These are phyloP conservation scores for Formica exsecta DNA, from an alignment of 1,140 invertebrate genomes.

Conservation along the genomic window DNA sequence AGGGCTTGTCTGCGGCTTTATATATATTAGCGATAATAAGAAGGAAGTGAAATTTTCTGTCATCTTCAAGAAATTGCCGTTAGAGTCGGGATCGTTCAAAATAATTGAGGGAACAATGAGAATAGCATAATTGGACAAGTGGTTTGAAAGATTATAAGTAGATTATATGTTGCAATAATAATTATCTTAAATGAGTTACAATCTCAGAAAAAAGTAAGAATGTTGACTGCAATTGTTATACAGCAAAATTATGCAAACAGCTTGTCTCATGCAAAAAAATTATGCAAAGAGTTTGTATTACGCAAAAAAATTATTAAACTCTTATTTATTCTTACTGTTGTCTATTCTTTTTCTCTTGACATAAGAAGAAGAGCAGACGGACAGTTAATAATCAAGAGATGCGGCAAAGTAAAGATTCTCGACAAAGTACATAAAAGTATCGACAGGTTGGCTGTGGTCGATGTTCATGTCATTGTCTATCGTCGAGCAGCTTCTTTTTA, in stretches of 20 bases:
- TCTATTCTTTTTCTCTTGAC: too few species aligned
- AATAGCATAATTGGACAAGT: slow-evolving; percentile 19
- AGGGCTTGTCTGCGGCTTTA: slow-evolving; percentile 64
- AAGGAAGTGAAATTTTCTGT: slow-evolving; percentile 47
- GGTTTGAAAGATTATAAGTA: background rate
- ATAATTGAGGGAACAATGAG: slow-evolving; percentile 28
- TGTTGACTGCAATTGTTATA: background rate
- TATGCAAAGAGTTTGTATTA: background rate
- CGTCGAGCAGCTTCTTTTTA: too few species aligned
- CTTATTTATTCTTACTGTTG: background rate
- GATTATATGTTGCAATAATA: background rate
- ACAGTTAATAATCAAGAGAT: too few species aligned
- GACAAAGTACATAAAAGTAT: too few species aligned
- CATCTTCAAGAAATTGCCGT: slow-evolving; percentile 40
- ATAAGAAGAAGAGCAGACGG: background rate
- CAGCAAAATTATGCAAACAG: background rate
- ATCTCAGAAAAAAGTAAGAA: background rate
- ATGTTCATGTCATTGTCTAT: too few species aligned
- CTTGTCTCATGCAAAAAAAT: background rate
- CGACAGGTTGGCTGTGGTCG: too few species aligned
- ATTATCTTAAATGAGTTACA: background rate
- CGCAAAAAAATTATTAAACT: slow-evolving; percentile 23
- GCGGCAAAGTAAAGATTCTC: too few species aligned
- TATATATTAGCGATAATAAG: slow-evolving; percentile 71
- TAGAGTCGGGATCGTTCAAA: background rate